A percentile compares a stretch with the other conserved stretches of the same genome.
phyloP scores from a whole-genome alignment of 1,140 invertebrate species.

The Zelostemma sp. region DNA sequence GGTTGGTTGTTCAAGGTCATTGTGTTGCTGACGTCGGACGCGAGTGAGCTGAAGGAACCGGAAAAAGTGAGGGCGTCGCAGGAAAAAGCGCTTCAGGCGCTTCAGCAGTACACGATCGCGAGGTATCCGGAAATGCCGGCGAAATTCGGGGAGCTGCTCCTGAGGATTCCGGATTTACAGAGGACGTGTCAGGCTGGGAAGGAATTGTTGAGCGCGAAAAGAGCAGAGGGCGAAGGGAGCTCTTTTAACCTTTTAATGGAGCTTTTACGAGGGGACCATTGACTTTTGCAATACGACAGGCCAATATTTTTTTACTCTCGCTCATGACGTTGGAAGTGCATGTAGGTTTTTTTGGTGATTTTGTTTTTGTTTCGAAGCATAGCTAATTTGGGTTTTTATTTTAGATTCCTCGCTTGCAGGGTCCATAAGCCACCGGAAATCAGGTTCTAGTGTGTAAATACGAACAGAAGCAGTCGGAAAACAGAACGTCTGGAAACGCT shows the following conservation, averaged over 20 bases:
- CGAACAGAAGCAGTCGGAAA: conserved; percentile 36
- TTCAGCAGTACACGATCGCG: conserved; percentile 91
- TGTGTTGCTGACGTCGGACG: conserved; percentile 93
- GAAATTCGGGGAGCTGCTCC: conserved; percentile 94
- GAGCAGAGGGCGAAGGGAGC: conserved; percentile 87
- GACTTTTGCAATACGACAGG: conserved; percentile 56
- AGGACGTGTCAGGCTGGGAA: conserved; percentile 95
- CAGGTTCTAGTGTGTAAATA: conserved; percentile 60
- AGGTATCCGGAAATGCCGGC: conserved; percentile 93
- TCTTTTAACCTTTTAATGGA: conserved; percentile 97
- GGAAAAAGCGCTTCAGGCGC: conserved; percentile 91
- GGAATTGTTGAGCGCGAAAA: conserved; percentile 88
- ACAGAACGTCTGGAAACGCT: conserved; percentile 52
- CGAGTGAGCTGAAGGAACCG: conserved; percentile 90
- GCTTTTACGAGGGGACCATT: conserved; percentile 91
- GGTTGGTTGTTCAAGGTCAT: conserved; percentile 76
- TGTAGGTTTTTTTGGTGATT: conserved; percentile 21
- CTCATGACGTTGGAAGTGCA: conserved; percentile 32
- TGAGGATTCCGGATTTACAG: conserved; percentile 94
- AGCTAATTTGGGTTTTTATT: conserved; percentile 16
- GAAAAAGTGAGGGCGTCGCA: conserved; percentile 93
- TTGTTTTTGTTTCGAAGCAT: not conserved
- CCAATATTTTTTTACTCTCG: conserved; percentile 14
- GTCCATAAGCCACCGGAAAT: conserved; percentile 60
- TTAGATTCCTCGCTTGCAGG: conserved; percentile 59